Evolutionary conservation across 2,797 vertebrate genomes (phyloP).

Genomic region (Pteropus rufus): DNA sequence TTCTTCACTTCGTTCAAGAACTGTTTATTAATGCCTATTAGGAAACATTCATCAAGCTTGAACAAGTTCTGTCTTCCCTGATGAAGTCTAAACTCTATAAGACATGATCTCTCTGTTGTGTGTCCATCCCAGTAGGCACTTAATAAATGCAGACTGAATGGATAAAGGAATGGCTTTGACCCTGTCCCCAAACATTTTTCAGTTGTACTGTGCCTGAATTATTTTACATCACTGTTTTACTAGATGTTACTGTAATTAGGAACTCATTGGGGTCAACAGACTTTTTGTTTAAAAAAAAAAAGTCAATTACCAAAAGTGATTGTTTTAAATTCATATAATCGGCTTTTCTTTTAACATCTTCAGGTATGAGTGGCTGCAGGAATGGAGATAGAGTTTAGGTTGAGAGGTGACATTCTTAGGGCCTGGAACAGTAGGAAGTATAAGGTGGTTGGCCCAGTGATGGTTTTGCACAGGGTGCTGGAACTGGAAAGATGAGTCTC

Average conservation of each 20-base stretch:
- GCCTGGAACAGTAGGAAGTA: neutral
- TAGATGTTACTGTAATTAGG: neutral
- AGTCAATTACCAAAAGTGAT: neutral
- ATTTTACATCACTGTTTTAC: neutral
- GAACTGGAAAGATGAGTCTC: neutral
- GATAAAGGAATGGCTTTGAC: neutral
- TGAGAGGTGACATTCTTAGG: neutral
- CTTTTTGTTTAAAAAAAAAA: constrained; percentile 4
- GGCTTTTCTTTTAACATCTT: neutral
- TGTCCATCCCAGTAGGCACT: neutral
- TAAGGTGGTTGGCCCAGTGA: neutral
- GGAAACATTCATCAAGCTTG: neutral
- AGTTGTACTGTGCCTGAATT: neutral
- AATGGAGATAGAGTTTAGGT: neutral
- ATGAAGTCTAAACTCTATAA: neutral
- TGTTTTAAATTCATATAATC: neutral
- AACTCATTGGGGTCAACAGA: neutral
- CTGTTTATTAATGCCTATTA: neutral
- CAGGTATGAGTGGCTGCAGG: neutral
- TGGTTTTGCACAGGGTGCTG: neutral
- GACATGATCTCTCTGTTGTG: neutral
- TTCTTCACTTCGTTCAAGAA: neutral
- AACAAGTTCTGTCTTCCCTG: neutral
- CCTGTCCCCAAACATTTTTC: neutral
- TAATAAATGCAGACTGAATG: neutral